Conservation (phyloP, 2,888 invertebrate genomes). For the Dasysyrphus tricinctus region DNA sequence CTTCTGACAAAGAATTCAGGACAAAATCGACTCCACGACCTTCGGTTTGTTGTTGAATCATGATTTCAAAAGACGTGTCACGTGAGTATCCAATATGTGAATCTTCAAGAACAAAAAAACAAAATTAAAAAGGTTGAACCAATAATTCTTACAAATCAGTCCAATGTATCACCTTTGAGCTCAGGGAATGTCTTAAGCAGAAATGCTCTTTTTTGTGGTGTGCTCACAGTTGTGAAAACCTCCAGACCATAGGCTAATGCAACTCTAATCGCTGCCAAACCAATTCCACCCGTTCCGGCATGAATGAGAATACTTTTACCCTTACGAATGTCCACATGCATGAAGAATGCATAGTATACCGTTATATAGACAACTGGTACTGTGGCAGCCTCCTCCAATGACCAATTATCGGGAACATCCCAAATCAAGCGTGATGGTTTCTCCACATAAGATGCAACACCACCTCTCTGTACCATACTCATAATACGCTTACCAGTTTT, state of each 20-base stretch:
- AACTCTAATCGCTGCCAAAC: slow-evolving; percentile 90
- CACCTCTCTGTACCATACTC: slow-evolving; percentile 85
- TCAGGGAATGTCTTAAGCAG: slow-evolving; percentile 85
- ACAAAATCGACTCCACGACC: slow-evolving; percentile 96
- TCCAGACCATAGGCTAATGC: slow-evolving; percentile 87
- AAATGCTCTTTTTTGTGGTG: slow-evolving; percentile 86
- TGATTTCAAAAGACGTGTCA: slow-evolving; percentile 93
- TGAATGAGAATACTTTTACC: slow-evolving; percentile 85
- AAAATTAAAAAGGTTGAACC: neutral
- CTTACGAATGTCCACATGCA: slow-evolving; percentile 79
- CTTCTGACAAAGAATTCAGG: slow-evolving; percentile 95
- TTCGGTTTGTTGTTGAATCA: slow-evolving; percentile 91
- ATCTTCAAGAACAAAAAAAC: slow-evolving; percentile 76
- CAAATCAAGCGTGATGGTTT: slow-evolving; percentile 83
- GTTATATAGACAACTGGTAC: slow-evolving; percentile 92
- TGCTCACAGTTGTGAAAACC: slow-evolving; percentile 89
- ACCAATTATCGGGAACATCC: slow-evolving; percentile 89
- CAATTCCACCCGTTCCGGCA: slow-evolving; percentile 89
- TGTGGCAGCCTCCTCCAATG: slow-evolving; percentile 89
- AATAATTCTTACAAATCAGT: neutral
- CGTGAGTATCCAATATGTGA: slow-evolving; percentile 94
- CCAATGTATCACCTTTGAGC: slow-evolving; percentile 84
- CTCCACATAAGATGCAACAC: slow-evolving; percentile 84
- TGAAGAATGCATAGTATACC: slow-evolving; percentile 85
- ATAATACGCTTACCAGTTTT: slow-evolving; percentile 86